Evolutionary conservation across 2,797 vertebrate species (phyloP), one percentile per base, ranked within the genome.

Genomic region (Miichthys miiuy): DNA sequence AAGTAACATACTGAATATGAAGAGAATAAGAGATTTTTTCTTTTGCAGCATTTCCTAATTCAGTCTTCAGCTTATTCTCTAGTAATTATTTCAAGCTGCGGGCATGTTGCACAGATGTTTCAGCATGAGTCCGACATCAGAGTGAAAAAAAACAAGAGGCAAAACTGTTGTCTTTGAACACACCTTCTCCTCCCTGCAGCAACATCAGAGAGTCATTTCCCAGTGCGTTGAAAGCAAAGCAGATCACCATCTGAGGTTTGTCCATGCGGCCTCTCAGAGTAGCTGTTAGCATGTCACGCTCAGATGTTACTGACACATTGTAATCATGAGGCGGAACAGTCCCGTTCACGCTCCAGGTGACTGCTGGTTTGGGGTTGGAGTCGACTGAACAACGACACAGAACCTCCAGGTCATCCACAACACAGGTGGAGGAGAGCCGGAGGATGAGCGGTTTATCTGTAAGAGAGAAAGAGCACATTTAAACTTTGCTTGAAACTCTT

Each of bases 301-400:
- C 76, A 6, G 72, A 84, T 7, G 80, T 83, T 5, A 86, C 82
- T 0, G 94, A 93, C 25, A 76, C 23, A 47, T 96, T 96, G 80
- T 90, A 96, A 30, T 86, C 79, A 1, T 42, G 75, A 2, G 92
- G 83, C 1, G 93, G 88, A 6, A 80, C 80, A 0, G 87, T 92
- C 41, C 91, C 93, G 0, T 96, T 95, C 20, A 96, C 79, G 1
- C 89, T 95, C 96, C 96, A 96, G 83, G 94, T 95, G 60, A 96
- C 79, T 0, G 87, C 85, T 0, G 96, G 50, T 21, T 77, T 89
- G 3, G 96, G 96, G 85, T 96, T 96, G 16, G 95, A 93, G 69
- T 94, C 88, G 2, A 95, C 94, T 0, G 70, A 74, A 68, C 96
- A 96, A 60, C 21, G 80, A 68, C 96, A 96, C 7, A 77, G 38